Conservation (phyloP, 2,888 invertebrate genomes). For the Caenorhabditis auriculariae region DNA sequence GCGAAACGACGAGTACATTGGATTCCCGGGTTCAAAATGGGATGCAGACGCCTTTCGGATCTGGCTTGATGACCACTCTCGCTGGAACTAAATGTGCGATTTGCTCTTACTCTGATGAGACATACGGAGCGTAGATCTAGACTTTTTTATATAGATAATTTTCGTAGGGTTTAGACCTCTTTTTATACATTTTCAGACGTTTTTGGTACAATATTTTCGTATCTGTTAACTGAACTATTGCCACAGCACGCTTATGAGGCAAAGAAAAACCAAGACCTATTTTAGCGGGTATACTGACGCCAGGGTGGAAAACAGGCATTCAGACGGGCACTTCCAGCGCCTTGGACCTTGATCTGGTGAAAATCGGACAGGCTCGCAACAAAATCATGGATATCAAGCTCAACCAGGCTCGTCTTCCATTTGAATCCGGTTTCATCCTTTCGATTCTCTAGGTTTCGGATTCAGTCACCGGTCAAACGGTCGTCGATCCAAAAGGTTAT, state of each 20-base stretch:
- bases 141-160: neutral
- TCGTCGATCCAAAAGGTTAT: conserved; percentile 98
- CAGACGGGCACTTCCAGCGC: conserved; percentile 60
- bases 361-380: conserved; percentile 97
- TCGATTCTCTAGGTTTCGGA: conserved; percentile 71
- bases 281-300: conserved; percentile 69
- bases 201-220: too few species aligned
- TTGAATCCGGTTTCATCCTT: neutral
- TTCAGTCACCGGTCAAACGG: conserved; percentile 97
- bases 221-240: neutral
- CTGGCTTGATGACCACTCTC: conserved; percentile 43
- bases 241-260: neutral
- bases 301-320: conserved; percentile 76
- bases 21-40: conserved; percentile 72
- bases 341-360: conserved; percentile 86
- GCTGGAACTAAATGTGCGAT: conserved; percentile 26
- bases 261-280: conserved; percentile 2
- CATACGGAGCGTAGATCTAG: neutral
- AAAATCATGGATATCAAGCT: conserved; percentile 98
- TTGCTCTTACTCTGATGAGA: neutral
- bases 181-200: too few species aligned
- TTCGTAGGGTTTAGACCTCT: too few species aligned
- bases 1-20: conserved; percentile 73
- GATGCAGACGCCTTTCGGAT: conserved; percentile 39
- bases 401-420: conserved; percentile 73